These are phyloP conservation scores for Anthoscopus minutus DNA, from an alignment of 2,113 vertebrate genomes.

Conservation along the genomic window DNA sequence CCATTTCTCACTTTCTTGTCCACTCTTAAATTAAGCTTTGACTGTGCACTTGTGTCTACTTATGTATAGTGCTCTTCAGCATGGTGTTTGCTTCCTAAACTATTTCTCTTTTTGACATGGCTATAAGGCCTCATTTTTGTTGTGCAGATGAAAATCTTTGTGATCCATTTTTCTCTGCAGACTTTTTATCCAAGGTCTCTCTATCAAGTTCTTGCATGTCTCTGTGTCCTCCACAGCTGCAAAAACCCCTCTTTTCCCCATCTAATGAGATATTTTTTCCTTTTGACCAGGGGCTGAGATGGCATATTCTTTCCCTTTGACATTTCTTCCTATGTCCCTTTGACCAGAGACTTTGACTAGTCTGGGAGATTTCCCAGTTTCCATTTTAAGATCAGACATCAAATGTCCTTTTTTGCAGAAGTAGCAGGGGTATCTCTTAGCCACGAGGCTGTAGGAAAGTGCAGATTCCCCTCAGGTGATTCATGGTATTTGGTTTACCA, in stretches of 20 bases:
- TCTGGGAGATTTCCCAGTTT: not conserved
- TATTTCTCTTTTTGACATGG: not conserved
- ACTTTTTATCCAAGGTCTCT: not conserved
- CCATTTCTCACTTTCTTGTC: not conserved
- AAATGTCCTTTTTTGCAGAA: not conserved
- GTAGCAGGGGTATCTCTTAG: not conserved
- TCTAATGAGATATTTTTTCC: not conserved
- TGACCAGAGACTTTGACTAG: not conserved
- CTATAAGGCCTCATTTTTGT: not conserved
- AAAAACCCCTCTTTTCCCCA: not conserved
- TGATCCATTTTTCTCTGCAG: not conserved
- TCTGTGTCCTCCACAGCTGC: fast-evolving
- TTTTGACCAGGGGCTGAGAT: not conserved
- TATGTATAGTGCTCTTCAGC: not conserved
- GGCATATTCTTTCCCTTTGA: not conserved
- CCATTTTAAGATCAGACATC: not conserved
- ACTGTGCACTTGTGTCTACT: not conserved
- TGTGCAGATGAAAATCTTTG: not conserved
- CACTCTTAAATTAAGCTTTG: not conserved
- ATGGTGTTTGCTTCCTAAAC: not conserved
- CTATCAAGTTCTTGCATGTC: not conserved
- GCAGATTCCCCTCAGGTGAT: not conserved
- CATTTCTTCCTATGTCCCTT: not conserved
- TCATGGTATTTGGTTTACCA: not conserved
- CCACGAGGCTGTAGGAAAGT: not conserved